Base-by-base conservation (phyloP, 2,797 vertebrate genomes). In the Austrolebias charrua region DNA sequence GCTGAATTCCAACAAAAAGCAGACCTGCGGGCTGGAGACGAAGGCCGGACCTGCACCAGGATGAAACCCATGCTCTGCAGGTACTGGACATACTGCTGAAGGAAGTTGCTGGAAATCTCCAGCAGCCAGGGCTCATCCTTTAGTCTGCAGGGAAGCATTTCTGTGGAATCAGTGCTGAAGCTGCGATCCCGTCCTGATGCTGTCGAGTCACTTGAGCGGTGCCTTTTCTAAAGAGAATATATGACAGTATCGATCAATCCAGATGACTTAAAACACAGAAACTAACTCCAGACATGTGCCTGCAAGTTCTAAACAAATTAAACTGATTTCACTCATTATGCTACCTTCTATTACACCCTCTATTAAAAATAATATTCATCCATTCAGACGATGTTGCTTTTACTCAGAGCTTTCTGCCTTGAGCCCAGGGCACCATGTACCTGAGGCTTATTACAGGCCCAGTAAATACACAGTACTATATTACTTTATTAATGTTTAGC, bases 61-160 rank as follows among this genome's bases (percentile, higher is more conserved):
- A 95, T 98, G 72, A 99, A 98, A 75, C 96, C 96, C 88, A 96
- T 96, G 89, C 96, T 99, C 89, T 99, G 98, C 66, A 99, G 92
- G 76, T 98, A 99, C 83, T 99, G 98, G 53, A 99, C 94, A 0
- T 98, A 99, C 57, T 99, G 98, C 91, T 98, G 96, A 71, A 99
- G 89, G 88, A 99, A 99, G 52, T 91, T 90, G 64, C 90, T 92
- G 59, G 95, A 98, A 74, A 99, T 94, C 56, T 99, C 98, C 60
- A 94, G 94, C 75, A 99, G 90, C 97, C 97, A 98, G 0, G 95
- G 89, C 56, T 98, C 98, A 58, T 96, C 95, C 71, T 94, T 94
- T 54, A 86, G 83, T 2, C 93, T 91, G 18, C 89, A 88, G 38
- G 90, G 93, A 71, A 95, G 83, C 1, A 89, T 87, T 15, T 98